These are phyloP conservation scores for Lepisosteus osseus DNA, from an alignment of 2,113 vertebrate species.

Conservation along the genomic window DNA sequence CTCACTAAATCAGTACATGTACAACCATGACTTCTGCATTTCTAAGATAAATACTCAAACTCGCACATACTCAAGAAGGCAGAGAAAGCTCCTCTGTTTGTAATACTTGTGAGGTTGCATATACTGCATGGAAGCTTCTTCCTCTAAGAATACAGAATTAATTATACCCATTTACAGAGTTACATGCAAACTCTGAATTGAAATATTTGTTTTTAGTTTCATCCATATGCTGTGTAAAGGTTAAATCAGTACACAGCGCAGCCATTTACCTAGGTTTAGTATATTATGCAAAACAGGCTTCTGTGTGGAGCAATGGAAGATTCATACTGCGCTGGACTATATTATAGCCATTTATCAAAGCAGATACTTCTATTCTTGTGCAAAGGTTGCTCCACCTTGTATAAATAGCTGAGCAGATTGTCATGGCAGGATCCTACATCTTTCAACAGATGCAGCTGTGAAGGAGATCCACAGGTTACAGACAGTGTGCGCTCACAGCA, in stretches of 20 bases:
- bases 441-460: constrained; percentile 11
- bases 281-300: not conserved
- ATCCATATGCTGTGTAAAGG: not conserved
- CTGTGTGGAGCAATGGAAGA: not conserved
- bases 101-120: no score
- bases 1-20: not conserved
- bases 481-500: not conserved
- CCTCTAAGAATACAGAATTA: no score
- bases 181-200: not conserved
- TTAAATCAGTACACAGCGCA: not conserved
- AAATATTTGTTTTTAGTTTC: not conserved
- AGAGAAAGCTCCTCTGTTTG: no score
- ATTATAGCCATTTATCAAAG: constrained; percentile 8
- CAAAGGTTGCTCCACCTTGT: constrained; percentile 9
- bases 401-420: constrained; percentile 16
- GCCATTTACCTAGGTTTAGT: not conserved
- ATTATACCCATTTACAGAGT: no score
- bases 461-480: constrained; percentile 12
- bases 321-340: constrained; percentile 4
- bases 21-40: no score
- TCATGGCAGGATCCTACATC: constrained; percentile 15
- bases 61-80: no score
- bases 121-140: no score
- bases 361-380: not conserved
- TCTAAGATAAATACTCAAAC: no score